Evolutionary conservation across 2,888 invertebrate genomes (phyloP), one percentile per base, ranked within the genome.

Genomic region (Orthonychiurus folsomi): DNA sequence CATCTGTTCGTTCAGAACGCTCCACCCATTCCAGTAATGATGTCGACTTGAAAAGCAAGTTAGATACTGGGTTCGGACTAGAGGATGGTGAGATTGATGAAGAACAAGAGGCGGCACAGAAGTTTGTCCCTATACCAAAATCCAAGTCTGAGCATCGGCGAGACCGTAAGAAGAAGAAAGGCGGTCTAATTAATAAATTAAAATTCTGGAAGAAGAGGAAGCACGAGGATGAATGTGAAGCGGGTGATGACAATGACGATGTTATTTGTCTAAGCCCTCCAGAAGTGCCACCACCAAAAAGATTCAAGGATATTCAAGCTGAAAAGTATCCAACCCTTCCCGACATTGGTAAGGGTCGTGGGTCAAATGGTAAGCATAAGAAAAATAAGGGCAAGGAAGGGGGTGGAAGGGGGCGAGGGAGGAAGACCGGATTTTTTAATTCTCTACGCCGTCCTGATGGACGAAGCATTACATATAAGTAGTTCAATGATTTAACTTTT

Each of bases 391-490:
- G 60, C 23, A 3, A 20, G 12, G 24, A 15, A 3, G 18, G n/a
- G 18, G 21, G 55, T 23, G 57, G 57, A 50, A 26, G 25, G 12
- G 47, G 28, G 21, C 23, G 54, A 12, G 27, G 50, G 2, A 60
- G 53, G 37, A 53, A 52, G 21, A 53, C 27, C n/a, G 56, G 56
- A 9, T 26, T 26, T n/a, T 52, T 59, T 37, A 60, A 60, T 23
- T 59, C 48, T 47, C 37, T 50, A 2, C 15, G 37, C 37, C 5
- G n/a, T 3, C 25, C 37, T 20, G 61, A 63, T n/a, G 65, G 65
- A 3, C 63, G 61, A 63, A 65, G 65, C 47, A 26, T 65, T 3
- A 65, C 65, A 1, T 65, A 61, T 61, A 65, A 65, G 37, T 56
- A 60, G 56, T 25, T 50, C 15, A 27, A 15, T 50, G 26, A 52